phyloP scores from a whole-genome alignment of 2,113 vertebrate species.

The Antechinus stuartii region DNA sequence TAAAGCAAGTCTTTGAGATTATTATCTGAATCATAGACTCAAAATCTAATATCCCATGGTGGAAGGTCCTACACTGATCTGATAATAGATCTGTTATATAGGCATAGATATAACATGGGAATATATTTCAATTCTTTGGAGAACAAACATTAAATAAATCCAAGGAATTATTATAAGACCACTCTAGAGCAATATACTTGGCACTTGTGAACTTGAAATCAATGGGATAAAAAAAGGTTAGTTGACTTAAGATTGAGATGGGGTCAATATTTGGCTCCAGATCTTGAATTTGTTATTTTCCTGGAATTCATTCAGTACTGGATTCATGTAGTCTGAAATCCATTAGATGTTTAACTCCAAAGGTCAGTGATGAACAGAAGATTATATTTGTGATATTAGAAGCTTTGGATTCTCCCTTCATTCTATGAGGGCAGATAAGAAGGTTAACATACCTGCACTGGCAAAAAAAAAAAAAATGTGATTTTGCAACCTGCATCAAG shows the following conservation, averaged over 20 bases:
- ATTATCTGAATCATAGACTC: neutral
- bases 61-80: neutral
- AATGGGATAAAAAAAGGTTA: conserved; percentile 30
- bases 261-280: conserved; percentile 36
- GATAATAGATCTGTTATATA: neutral
- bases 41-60: neutral
- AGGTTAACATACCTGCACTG: neutral
- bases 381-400: conserved; percentile 42
- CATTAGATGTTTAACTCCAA: conserved; percentile 32
- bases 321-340: conserved; percentile 47
- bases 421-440: neutral
- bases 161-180: conserved; percentile 23
- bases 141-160: conserved; percentile 38
- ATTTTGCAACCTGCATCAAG: neutral
- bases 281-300: neutral
- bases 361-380: neutral
- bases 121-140: neutral
- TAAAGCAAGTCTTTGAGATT: neutral
- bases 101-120: neutral
- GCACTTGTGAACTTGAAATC: conserved; percentile 51
- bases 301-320: conserved; percentile 24
- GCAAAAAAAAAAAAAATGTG: neutral
- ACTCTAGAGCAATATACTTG: conserved; percentile 1
- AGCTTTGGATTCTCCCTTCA: conserved; percentile 30
- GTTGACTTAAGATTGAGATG: conserved; percentile 29